phyloP scores from a whole-genome alignment of 2,113 vertebrate genomes.

The Cisticola juncidis region DNA sequence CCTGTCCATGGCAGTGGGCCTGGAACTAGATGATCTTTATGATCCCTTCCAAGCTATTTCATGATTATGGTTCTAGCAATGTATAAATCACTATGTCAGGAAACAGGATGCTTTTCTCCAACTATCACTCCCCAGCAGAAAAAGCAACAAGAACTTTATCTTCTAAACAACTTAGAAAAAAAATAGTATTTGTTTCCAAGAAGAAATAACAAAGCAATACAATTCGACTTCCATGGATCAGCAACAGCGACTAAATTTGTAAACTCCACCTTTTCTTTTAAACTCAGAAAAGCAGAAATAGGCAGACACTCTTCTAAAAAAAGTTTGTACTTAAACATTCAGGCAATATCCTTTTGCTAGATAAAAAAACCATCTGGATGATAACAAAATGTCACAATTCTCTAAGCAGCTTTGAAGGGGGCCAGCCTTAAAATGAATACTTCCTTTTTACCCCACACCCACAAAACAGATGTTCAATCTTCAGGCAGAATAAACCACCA shows the following conservation, averaged over 20 bases:
- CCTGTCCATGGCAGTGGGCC: not conserved
- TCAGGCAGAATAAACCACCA: constrained; percentile 50
- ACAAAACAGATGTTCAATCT: constrained; percentile 34
- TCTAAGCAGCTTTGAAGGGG: not conserved
- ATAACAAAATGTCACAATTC: constrained; percentile 35
- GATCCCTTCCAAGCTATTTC: not conserved
- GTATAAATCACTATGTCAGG: not conserved
- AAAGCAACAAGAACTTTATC: not conserved
- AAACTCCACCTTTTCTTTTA: not conserved
- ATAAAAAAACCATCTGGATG: not conserved
- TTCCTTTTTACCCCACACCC: not conserved
- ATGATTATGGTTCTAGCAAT: not conserved
- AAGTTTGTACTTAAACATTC: not conserved
- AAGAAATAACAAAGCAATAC: not conserved
- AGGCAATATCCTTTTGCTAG: not conserved
- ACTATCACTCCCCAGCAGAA: not conserved
- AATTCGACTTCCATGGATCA: not conserved
- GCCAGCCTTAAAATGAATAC: not conserved
- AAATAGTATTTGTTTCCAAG: not conserved
- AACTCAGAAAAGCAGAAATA: not conserved
- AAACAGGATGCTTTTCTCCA: not conserved
- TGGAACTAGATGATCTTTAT: not conserved
- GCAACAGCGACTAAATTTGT: not conserved
- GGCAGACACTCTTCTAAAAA: not conserved
- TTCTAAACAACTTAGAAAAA: not conserved